A percentile compares a stretch with the other conserved stretches of the same genome.
Conservation (phyloP, 2,797 vertebrate species). For the Nasua narica region DNA sequence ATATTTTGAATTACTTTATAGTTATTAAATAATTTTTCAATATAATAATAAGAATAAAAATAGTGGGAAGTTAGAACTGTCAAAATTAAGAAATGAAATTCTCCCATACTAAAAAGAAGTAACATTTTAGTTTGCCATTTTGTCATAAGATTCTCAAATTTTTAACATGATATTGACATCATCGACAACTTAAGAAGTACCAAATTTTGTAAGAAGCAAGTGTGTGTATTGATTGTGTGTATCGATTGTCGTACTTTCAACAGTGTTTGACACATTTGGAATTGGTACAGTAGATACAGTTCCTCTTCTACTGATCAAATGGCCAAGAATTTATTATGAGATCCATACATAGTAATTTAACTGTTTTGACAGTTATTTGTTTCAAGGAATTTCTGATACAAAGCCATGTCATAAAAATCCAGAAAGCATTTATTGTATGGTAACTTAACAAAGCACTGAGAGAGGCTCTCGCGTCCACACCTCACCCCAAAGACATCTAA, state of each 20-base stretch:
- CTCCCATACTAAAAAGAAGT: neutral
- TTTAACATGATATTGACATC: neutral
- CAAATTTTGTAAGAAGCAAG: neutral
- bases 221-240: too few relatives aligned
- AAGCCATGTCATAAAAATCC: neutral
- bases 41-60: neutral
- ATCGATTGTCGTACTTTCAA: neutral
- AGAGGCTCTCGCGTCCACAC: accelerated
- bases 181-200: neutral
- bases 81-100: neutral
- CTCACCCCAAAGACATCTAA: neutral
- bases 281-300: neutral
- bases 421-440: neutral
- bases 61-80: neutral
- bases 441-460: neutral
- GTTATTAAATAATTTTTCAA: neutral
- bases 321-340: neutral
- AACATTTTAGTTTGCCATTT: neutral
- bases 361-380: neutral
- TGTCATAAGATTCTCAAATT: neutral
- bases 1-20: neutral
- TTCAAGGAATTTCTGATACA: neutral
- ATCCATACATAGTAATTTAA: neutral
- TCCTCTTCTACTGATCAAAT: neutral
- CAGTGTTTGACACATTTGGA: neutral